Conservation (phyloP, 1,140 invertebrate species). For the Lamellibrachia luymesi region DNA sequence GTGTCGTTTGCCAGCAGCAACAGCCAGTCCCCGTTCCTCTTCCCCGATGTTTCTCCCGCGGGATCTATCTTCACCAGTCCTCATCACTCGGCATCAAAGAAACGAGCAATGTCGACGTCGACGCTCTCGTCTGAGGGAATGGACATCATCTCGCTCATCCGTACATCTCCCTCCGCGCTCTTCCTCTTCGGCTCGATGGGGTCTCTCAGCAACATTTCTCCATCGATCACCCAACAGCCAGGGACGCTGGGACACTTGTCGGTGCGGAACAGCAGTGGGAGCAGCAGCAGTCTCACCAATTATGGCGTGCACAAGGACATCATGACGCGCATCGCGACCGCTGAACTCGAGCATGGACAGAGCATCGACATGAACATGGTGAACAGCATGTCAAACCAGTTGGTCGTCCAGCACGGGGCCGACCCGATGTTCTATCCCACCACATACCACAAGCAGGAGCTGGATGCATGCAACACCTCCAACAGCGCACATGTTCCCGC, state of each 20-base stretch:
- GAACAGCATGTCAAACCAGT: neutral
- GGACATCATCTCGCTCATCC: constrained; percentile 79
- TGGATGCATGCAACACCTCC: constrained; percentile 6
- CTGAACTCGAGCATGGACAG: constrained; percentile 22
- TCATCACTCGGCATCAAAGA: constrained; percentile 57
- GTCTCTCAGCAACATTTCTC: constrained; percentile 40
- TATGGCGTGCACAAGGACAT: neutral
- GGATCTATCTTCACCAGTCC: constrained; percentile 45
- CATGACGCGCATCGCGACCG: constrained; percentile 21
- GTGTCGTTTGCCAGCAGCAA: constrained; percentile 31
- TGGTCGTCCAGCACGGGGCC: neutral
- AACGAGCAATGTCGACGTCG: constrained; percentile 88
- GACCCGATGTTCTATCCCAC: neutral
- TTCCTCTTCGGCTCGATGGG: constrained; percentile 72
- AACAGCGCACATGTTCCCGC: constrained; percentile 3
- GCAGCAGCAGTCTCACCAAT: constrained; percentile 9
- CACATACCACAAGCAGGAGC: neutral
- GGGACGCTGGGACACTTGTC: constrained; percentile 90
- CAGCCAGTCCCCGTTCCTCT: constrained; percentile 48
- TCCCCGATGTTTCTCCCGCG: constrained; percentile 40
- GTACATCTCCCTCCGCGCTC: constrained; percentile 79
- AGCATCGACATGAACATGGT: constrained; percentile 26
- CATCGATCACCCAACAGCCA: constrained; percentile 34
- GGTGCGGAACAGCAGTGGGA: constrained; percentile 64
- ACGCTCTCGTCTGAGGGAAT: constrained; percentile 87